These are phyloP conservation scores for Drosophila biarmipes DNA, from an alignment of 1,140 invertebrate species.

Conservation along the genomic window DNA sequence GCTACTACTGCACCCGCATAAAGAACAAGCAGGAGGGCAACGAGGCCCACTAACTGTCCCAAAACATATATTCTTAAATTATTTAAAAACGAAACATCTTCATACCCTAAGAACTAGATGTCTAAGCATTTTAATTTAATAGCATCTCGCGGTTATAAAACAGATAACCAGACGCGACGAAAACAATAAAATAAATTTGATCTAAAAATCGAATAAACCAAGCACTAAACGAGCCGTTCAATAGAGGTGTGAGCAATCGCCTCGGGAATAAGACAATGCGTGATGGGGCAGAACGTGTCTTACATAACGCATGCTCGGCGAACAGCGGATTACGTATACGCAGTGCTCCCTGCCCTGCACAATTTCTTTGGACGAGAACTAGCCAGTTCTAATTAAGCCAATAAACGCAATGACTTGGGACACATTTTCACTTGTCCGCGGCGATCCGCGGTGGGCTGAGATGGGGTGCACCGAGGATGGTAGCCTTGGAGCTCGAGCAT, in stretches of 20 bases:
- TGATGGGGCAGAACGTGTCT: constrained; percentile 7
- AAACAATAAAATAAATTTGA: constrained; percentile 62
- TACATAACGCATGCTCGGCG: constrained; percentile 20
- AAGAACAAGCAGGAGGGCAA: constrained; percentile 53
- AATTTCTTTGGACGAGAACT: constrained; percentile 30
- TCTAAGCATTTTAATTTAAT: constrained; percentile 34
- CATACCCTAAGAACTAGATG: constrained; percentile 21
- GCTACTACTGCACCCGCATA: constrained; percentile 83
- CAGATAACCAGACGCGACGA: constrained; percentile 52
- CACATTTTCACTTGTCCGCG: constrained; percentile 58
- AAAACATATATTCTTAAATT: constrained; percentile 16
- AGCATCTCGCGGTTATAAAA: constrained; percentile 17
- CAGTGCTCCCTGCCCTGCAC: constrained; percentile 12
- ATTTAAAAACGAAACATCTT: constrained; percentile 24
- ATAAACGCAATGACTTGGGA: constrained; percentile 50
- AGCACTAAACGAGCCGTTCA: constrained; percentile 46
- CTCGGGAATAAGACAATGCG: background rate
- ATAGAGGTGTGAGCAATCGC: constrained; percentile 41
- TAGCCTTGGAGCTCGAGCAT: constrained; percentile 28
- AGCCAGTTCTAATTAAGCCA: constrained; percentile 44
- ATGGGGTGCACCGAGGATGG: constrained; percentile 1
- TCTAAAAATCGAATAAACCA: constrained; percentile 31
- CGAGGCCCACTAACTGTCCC: constrained; percentile 32
- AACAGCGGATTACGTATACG: constrained; percentile 7
- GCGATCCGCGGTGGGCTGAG: constrained; percentile 25